Percentiles rank a stretch among this genome's conserved stretches.
Evolutionary conservation across 2,113 vertebrate species (phyloP).

Genomic region (Lucifuga dentata): DNA sequence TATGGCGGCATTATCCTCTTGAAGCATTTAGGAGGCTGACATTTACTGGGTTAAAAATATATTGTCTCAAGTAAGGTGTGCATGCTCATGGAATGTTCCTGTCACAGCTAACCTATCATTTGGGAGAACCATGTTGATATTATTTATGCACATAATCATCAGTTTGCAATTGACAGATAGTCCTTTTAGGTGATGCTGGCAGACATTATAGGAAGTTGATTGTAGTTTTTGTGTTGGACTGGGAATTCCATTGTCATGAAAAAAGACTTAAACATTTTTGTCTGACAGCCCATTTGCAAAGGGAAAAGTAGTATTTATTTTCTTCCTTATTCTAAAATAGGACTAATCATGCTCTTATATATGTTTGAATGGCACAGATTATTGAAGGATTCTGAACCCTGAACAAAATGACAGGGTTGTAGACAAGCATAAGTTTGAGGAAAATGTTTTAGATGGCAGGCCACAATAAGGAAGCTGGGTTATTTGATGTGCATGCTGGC

Average conservation of each 20-base stretch:
- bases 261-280: slow-evolving; percentile 8
- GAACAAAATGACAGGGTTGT: not conserved
- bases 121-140: not conserved
- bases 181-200: too few relatives aligned
- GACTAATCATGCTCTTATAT: too few relatives aligned
- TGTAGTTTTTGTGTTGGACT: slow-evolving; percentile 9
- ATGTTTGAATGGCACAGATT: too few relatives aligned
- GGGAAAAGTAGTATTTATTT: not conserved
- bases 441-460: slow-evolving; percentile 1
- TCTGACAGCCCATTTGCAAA: not conserved
- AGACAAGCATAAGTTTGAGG: not conserved
- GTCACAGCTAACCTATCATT: slow-evolving; percentile 9
- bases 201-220: not conserved
- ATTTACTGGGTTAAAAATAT: slow-evolving; percentile 4
- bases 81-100: not conserved
- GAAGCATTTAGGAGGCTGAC: not conserved
- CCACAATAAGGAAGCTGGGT: not conserved
- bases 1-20: not conserved
- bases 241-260: not conserved
- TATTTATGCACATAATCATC: not conserved
- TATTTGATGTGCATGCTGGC: slow-evolving; percentile 8
- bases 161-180: slow-evolving; percentile 9
- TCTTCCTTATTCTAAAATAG: not conserved
- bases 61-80: not conserved
- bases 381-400: too few relatives aligned